Base-by-base conservation (phyloP, 2,797 vertebrate genomes). In the Thunnus albacares region DNA sequence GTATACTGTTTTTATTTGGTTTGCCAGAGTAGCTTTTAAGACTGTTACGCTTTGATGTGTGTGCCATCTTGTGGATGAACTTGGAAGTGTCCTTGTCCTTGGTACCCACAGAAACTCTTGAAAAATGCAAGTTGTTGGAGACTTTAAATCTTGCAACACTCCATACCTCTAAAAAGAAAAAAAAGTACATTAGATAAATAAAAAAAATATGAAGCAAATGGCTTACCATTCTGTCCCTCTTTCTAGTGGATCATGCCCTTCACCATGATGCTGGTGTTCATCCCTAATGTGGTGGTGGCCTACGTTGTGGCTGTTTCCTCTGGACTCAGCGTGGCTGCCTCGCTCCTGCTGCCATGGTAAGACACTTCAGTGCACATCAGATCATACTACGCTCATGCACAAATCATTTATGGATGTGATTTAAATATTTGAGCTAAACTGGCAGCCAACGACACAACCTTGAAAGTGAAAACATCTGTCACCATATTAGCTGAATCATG, bases 281-380 rank as follows among this genome's bases (percentile, higher is more conserved):
- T 98, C 78, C 97, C 98, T 52, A 96, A 96, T 18, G 92, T 96
- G 58, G 94, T 94, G 15, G 95, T 99, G 93, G 97, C 97, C 0
- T 99, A 99, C 18, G 78, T 96, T 0, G 97, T 98, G 85, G 97
- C 98, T 1, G 96, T 97, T 26, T 88, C 96, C 26, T 99, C 98
- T 28, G 98, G 98, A 30, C 88, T 98, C 85, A 99, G 98, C 55
- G 97, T 97, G 67, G 96, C 98, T 12, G 97, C 97, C 1, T 98
- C 98, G 20, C 94, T 98, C 73, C 95, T 99, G 77, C 93, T 99
- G 81, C 98, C 98, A 68, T 99, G 98, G 98, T 99, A 94, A 95
- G 96, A 88, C 60, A 28, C 26, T 41, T 41, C 45, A 15, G 15
- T 4, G 17, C 7, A 28, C 28, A 30, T 57, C 14, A 59, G 0